phyloP scores from a whole-genome alignment of 2,888 invertebrate genomes.

The Drosophila lutescens region DNA sequence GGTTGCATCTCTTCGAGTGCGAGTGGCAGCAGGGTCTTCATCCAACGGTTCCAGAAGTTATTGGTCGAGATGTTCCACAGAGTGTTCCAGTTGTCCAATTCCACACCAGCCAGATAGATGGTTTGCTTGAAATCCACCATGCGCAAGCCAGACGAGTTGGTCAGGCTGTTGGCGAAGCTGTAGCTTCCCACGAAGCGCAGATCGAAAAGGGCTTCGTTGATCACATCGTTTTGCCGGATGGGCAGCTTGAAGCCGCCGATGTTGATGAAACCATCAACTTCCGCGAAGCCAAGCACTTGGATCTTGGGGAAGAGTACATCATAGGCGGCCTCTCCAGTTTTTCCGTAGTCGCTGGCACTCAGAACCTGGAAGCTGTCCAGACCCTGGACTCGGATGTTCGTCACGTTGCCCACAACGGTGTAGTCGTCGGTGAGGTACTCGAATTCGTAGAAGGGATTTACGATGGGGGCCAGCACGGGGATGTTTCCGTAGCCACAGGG shows the following conservation, averaged over 20 bases:
- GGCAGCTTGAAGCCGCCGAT: slow-evolving; percentile 50
- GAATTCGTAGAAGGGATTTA: slow-evolving; percentile 31
- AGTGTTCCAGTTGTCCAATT: slow-evolving; percentile 61
- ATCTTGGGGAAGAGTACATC: slow-evolving; percentile 65
- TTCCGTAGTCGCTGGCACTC: too few relatives aligned
- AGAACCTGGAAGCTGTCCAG: too few relatives aligned
- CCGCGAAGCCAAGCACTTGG: slow-evolving; percentile 61
- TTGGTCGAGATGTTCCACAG: slow-evolving; percentile 67
- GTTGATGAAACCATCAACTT: slow-evolving; percentile 51
- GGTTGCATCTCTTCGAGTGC: slow-evolving; percentile 59
- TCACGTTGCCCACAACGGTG: slow-evolving; percentile 60
- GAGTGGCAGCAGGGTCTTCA: slow-evolving; percentile 43
- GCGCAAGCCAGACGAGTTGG: slow-evolving; percentile 53
- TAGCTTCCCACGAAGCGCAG: slow-evolving; percentile 62
- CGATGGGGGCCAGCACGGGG: slow-evolving; percentile 66
- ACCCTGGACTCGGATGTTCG: slow-evolving; percentile 66
- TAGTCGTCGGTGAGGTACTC: slow-evolving; percentile 34
- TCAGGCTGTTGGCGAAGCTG: slow-evolving; percentile 40
- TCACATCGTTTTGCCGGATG: slow-evolving; percentile 41
- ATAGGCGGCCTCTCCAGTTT: slow-evolving; percentile 52
- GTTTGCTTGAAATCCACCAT: slow-evolving; percentile 59
- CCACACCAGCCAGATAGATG: slow-evolving; percentile 61
- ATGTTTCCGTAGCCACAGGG: slow-evolving; percentile 73
- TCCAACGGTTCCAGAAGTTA: slow-evolving; percentile 55
- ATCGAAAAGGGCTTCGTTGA: slow-evolving; percentile 62